These are phyloP conservation scores for Baryphthengus martii DNA, from an alignment of 2,113 vertebrate genomes.

Conservation along the genomic window DNA sequence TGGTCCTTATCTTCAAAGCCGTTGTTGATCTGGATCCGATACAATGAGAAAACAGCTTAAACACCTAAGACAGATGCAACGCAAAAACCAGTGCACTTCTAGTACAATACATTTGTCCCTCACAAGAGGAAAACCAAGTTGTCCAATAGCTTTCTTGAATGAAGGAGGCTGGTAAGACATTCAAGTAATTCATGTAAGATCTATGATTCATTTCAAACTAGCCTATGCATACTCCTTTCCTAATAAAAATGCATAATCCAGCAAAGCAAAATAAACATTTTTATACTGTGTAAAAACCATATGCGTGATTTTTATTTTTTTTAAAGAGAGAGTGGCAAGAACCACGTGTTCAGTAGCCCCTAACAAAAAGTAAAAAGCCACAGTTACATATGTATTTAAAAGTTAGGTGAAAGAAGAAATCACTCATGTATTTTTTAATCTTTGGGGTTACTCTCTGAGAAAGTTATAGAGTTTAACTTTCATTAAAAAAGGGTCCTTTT, in stretches of 20 bases:
- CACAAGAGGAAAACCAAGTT: not conserved
- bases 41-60: not conserved
- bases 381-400: not conserved
- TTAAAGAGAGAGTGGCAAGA: not conserved
- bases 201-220: not conserved
- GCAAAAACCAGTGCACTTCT: not conserved
- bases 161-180: not conserved
- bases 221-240: not conserved
- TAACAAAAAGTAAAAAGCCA: not conserved
- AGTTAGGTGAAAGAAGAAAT: not conserved
- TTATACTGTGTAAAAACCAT: not conserved
- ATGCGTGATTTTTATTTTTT: not conserved
- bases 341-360: not conserved
- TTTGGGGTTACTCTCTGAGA: not conserved
- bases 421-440: not conserved
- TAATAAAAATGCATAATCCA: not conserved
- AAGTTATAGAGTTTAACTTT: not conserved
- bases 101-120: not conserved
- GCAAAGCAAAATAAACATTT: not conserved
- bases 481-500: not conserved
- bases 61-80: fast-evolving
- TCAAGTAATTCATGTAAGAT: not conserved
- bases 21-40: not conserved
- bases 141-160: not conserved
- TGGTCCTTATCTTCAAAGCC: not conserved